Base-by-base conservation (phyloP, 2,113 vertebrate genomes). In the Mormoops blainvillei region DNA sequence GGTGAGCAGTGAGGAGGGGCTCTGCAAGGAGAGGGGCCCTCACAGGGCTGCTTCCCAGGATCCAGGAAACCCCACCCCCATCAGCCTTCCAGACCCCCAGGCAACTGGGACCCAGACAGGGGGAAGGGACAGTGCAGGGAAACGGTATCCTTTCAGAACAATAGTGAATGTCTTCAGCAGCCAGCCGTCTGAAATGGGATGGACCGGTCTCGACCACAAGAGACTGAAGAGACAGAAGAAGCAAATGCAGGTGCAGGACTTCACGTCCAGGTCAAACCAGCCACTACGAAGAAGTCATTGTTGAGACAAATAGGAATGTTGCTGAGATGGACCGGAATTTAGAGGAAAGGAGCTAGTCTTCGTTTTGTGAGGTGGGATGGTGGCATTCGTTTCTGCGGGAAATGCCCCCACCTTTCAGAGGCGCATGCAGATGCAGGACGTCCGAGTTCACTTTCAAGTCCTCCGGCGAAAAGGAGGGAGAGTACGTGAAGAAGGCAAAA, bases 61-160 rank as follows among this genome's bases (percentile, higher is more conserved):
- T 6, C 2, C n/a, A 6, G n/a, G 22, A 1, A 20, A n/a, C 20
- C 28, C 28, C 54, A 20, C 38, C 18, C 52, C 26, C 0, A 0
- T 38, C 74, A 70, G 43, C 38, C 41, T 63, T 63, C 68, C 54
- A 54, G 78, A 43, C 43, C 33, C 0, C 2, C 3, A 0, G 19
- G 33, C 56, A n/a, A 28, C 24, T 54, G 33, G 83, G 54, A 43
- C 33, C 74, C 38, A 56, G 70, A 26, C 28, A 18, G 1, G 9
- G 68, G 16, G 1, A 24, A 58, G 61, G 8, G 74, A 52, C 45
- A 14, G 22, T 24, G 28, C 3, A 36, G 41, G 36, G 22, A 38
- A 52, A 28, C 28, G 22, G 36, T 16, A 36, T 36, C n/a, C 77
- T 71, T 18, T 24, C 24, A 20, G 31, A 63, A 31, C 14, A 45